Base-by-base conservation (phyloP, 2,888 invertebrate species). In the Hoplodrina blanda region DNA sequence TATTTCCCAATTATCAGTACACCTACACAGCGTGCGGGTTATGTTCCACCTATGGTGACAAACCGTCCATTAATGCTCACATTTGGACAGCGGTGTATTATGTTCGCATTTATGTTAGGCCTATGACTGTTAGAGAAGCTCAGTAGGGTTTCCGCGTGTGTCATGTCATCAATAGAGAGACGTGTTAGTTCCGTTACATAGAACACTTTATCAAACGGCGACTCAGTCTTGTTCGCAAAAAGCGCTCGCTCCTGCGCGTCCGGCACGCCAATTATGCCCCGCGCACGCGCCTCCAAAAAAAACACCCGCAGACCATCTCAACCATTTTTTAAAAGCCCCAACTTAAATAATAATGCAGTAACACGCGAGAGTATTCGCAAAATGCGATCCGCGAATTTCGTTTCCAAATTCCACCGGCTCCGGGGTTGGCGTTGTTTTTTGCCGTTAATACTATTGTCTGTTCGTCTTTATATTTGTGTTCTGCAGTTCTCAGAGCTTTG, bases 321-420 rank as follows among this genome's bases (percentile, higher is more conserved):
- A 89, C 92, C 92, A 94, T 94, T 93, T 94, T 93, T 91, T 93
- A 92, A 95, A 94, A 93, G 91, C 83, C 88, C 90, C 89, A 91
- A 87, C 92, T 93, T 93, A 95, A 95, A 95, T 95, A 96, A 96
- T 95, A 95, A 95, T 95, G 95, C 95, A 94, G 93, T 94, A 95
- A 96, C 96, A 96, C 95, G 96, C 96, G 95, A 95, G 92, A 92
- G 90, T 92, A 96, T 96, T 93, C 92, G 91, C 93, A 91, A 95
- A 95, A 95, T 95, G 95, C 95, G 94, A 95, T 95, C 92, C 92
- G 84, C 92, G 93, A 94, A 94, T 95, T 94, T 94, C 91, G 94
- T 92, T 94, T 93, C 92, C 93, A 93, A 95, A 95, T 95, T 95
- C 95, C 92, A 86, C 83, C 76, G 87, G 82, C 85, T 85, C 86